A percentile compares a stretch with the other conserved stretches of the same genome.
Evolutionary conservation across 2,797 vertebrate genomes (phyloP).

Genomic region (Oceanodroma leucorhoa): DNA sequence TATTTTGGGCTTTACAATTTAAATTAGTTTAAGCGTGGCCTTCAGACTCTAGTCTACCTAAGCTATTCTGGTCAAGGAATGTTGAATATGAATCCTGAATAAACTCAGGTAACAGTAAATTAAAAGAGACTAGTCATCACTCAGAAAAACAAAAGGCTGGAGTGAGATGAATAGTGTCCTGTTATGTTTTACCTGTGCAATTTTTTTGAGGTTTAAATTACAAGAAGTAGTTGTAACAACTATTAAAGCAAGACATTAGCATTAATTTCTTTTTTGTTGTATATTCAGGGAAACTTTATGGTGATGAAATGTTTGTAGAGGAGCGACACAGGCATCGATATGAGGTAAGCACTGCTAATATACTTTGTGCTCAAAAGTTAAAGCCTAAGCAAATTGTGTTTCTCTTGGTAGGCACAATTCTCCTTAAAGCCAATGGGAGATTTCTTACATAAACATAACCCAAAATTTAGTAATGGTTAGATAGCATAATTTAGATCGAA

Average conservation of each 20-base stretch:
- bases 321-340: constrained; percentile 82
- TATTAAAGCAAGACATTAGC: not conserved
- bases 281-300: constrained; percentile 77
- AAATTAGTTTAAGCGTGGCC: not conserved
- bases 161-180: not conserved
- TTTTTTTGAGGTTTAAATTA: not conserved
- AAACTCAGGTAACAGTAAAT: not conserved
- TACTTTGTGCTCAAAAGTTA: not conserved
- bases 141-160: not conserved
- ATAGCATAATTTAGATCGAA: not conserved
- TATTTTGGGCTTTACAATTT: not conserved
- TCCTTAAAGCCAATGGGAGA: not conserved
- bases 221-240: not conserved
- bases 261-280: constrained; percentile 26
- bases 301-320: constrained; percentile 74
- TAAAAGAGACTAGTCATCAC: not conserved
- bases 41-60: not conserved
- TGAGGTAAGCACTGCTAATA: constrained; percentile 66
- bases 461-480: not conserved
- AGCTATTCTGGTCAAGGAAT: not conserved
- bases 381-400: not conserved
- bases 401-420: not conserved
- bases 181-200: not conserved
- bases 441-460: not conserved
- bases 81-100: not conserved